Percentiles rank a stretch among this genome's conserved stretches.
Evolutionary conservation across 2,888 invertebrate genomes (phyloP).

Genomic region (Blastobasis adustella): DNA sequence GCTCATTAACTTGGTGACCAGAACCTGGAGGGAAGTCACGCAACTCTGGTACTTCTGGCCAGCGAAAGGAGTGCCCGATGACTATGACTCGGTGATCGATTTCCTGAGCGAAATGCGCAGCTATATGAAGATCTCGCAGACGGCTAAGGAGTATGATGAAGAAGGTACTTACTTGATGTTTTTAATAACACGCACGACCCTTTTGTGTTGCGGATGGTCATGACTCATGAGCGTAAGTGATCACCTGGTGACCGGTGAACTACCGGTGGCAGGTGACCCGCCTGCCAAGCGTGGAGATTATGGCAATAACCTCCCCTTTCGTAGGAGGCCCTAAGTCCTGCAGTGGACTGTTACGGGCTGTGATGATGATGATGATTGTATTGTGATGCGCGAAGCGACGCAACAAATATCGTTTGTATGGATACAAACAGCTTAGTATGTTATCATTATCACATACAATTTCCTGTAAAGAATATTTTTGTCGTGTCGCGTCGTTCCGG

Average conservation of each 20-base stretch:
- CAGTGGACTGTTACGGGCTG: too few relatives aligned
- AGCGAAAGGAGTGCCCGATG: constrained; percentile 87
- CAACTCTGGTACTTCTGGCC: constrained; percentile 98
- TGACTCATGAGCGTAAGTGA: neutral
- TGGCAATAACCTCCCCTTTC: too few relatives aligned
- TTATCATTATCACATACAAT: too few relatives aligned
- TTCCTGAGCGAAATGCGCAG: constrained; percentile 89
- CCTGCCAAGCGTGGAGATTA: too few relatives aligned
- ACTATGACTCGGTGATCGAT: constrained; percentile 88
- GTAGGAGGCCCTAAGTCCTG: too few relatives aligned
- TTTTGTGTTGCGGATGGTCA: neutral
- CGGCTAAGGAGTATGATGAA: constrained; percentile 69
- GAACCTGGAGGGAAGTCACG: constrained; percentile 89
- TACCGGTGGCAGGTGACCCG: too few relatives aligned
- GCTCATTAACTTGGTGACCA: constrained; percentile 86
- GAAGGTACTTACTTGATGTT: constrained; percentile 38
- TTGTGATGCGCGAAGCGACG: too few relatives aligned
- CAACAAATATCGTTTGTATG: too few relatives aligned
- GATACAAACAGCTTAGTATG: too few relatives aligned
- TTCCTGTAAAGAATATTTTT: too few relatives aligned
- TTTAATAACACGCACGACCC: neutral
- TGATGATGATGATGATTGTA: too few relatives aligned
- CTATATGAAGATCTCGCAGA: constrained; percentile 66
- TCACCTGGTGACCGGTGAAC: neutral
- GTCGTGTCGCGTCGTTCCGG: too few relatives aligned